Evolutionary conservation across 1,140 invertebrate genomes (phyloP).

Genomic region (Cydia strobilella): DNA sequence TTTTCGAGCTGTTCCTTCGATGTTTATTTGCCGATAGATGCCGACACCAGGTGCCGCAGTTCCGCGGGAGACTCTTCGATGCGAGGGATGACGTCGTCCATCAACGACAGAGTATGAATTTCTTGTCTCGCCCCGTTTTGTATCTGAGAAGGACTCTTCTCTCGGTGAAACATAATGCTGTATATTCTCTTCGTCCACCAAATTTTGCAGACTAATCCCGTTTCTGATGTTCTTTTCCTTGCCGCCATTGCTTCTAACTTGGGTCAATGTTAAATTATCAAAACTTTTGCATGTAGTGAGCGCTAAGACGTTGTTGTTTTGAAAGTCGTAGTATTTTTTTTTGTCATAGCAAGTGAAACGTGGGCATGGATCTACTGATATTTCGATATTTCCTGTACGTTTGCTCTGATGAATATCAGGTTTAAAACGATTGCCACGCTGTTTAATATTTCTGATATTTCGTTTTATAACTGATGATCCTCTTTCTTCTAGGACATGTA

Average conservation of each 20-base stretch:
- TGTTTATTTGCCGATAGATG: constrained; percentile 63
- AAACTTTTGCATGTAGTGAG: constrained; percentile 71
- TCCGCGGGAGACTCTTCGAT: constrained; percentile 52
- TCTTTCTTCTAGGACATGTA: constrained; percentile 64
- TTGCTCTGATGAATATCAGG: constrained; percentile 46
- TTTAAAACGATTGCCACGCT: constrained; percentile 60
- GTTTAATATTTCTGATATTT: constrained; percentile 73
- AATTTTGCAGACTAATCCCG: constrained; percentile 70
- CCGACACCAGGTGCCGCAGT: constrained; percentile 63
- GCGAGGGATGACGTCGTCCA: constrained; percentile 56
- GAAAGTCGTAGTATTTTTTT: constrained; percentile 65
- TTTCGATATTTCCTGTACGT: constrained; percentile 51
- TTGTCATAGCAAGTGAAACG: constrained; percentile 63
- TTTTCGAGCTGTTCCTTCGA: constrained; percentile 46
- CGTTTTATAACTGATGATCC: constrained; percentile 70
- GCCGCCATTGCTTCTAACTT: constrained; percentile 44
- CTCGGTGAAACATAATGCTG: constrained; percentile 64
- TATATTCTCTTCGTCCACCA: constrained; percentile 60
- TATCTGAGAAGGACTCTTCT: constrained; percentile 46
- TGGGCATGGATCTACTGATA: constrained; percentile 56
- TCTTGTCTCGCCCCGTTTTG: constrained; percentile 55
- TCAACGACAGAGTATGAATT: constrained; percentile 70
- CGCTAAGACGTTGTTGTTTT: constrained; percentile 65
- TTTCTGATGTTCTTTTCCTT: constrained; percentile 58
- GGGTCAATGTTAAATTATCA: constrained; percentile 65